Evolutionary conservation across 2,888 invertebrate genomes (phyloP), one percentile per base, ranked within the genome.

Genomic region (Megalurothrips usitatus): DNA sequence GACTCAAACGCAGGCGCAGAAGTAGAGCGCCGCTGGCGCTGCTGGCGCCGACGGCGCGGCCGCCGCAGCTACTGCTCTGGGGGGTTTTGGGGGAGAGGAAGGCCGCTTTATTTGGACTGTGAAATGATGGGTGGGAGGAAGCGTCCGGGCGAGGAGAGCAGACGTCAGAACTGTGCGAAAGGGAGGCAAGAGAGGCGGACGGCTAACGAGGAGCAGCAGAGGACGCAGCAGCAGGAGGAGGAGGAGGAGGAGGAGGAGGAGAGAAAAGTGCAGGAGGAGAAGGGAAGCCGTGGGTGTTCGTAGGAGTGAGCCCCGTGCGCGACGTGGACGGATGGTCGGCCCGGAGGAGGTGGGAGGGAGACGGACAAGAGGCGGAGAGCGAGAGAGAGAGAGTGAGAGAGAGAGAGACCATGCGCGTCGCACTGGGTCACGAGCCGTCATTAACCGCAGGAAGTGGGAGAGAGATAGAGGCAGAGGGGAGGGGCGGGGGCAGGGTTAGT

Each of bases 341-440:
- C 3, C 34, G 34, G 34, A 43, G 2, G 34, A 43, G 34, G 34
- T 43, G 34, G 34, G 34, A 43, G 34, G 34, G 34, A 43, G 34
- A 43, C 34, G 34, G 34, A 43, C 3, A 43, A 43, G 34, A 6
- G 34, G 34, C 34, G n/a, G 68, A 68, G 68, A 23, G 58, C 58
- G 58, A 75, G 34, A 1, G 26, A 26, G 68, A 26, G 68, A 75
- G 68, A 12, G 10, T 12, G 68, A 68, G 68, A 23, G 23, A 68
- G 23, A 23, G 68, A 26, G 68, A n/a, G 68, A 23, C 9, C 11
- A 58, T 6, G 11, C 23, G 23, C 68, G 23, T 26, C 23, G 68
- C 68, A 75, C 68, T 75, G 68, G 68, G 68, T 75, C 68, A 75
- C 68, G 68, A 26, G 68, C 68, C 68, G 68, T 75, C 68, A 75